Evolutionary conservation across 2,113 vertebrate species (phyloP), one percentile per base, ranked within the genome.

Genomic region (Dinomys branickii): DNA sequence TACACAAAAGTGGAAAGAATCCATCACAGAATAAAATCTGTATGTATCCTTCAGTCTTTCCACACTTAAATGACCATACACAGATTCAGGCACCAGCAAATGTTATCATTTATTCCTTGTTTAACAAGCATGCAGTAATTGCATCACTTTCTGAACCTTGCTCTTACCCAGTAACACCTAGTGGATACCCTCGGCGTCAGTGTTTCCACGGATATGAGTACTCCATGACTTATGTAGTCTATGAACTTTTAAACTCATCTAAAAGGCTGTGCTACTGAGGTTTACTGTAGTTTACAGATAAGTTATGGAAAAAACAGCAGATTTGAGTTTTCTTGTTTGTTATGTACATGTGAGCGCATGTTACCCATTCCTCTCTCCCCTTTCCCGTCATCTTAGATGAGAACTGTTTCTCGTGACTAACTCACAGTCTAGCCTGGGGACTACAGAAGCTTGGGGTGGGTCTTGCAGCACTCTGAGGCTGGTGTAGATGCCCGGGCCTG

Each of bases 301-400:
- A 80, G 16, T 28, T 13, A 58, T n/a, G 28, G 16, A 58, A 44
- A n/a, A 33, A 58, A 44, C 3, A 22, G 63, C 12, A 50, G 30
- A 50, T 58, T n/a, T 11, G 17, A 5, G 6, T 17, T 65, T 26
- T 65, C 82, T 44, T 38, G 52, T 75, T 52, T 17, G 47, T 30
- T 24, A 13, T 33, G 22, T 17, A 5, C 5, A 1, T 3, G 3
- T 19, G 7, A 69, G 20, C 17, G 41, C 16, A 0, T 12, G 33
- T 44, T 22, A 24, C 17, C 35, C 30, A 1, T 13, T 17, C 65
- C 52, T 7, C 35, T 41, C 56, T 67, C 19, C n/a, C 20, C 28
- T 71, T 56, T 69, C 80, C 33, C 38, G 4, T 22, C 35, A 3
- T 35, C 63, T 63, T 41, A 30, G 22, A 1, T 65, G 38, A 65